phyloP scores from a whole-genome alignment of 2,888 invertebrate species.

The Pristionchus exspectatus region DNA sequence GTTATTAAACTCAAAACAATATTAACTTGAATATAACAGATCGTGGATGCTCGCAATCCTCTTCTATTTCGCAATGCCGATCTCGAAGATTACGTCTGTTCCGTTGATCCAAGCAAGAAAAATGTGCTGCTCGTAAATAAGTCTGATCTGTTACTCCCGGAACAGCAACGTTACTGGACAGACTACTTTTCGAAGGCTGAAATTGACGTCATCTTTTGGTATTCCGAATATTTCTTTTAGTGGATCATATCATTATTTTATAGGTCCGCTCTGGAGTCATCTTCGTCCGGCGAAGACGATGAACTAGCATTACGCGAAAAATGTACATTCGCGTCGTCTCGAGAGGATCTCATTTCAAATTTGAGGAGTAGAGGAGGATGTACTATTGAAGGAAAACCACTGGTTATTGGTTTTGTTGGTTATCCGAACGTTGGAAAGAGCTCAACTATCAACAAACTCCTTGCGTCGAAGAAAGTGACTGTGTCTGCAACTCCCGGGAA shows the following conservation, averaged over 20 bases:
- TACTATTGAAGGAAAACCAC: constrained; percentile 57
- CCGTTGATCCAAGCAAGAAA: constrained; percentile 86
- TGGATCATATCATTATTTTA: background rate
- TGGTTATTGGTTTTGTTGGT: constrained; percentile 85
- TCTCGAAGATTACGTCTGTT: constrained; percentile 90
- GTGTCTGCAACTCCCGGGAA: constrained; percentile 99
- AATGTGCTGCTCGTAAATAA: constrained; percentile 94
- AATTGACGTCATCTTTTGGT: constrained; percentile 91
- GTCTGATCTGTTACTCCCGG: constrained; percentile 90
- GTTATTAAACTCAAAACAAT: background rate
- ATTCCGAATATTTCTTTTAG: constrained; percentile 78
- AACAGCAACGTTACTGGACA: constrained; percentile 84
- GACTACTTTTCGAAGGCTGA: constrained; percentile 81
- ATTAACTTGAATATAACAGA: constrained; percentile 82
- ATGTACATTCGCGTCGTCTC: background rate
- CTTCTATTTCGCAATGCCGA: constrained; percentile 93
- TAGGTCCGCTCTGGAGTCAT: constrained; percentile 48
- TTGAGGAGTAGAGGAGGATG: constrained; percentile 18
- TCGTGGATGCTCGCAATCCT: constrained; percentile 97
- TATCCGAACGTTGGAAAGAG: constrained; percentile 99
- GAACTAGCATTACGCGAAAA: background rate
- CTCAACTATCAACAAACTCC: constrained; percentile 95
- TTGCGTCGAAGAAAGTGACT: constrained; percentile 86
- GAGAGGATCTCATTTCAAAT: constrained; percentile 29
- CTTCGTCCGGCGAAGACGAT: constrained; percentile 57